phyloP scores from a whole-genome alignment of 1,140 invertebrate genomes.

The Drosophila orena region DNA sequence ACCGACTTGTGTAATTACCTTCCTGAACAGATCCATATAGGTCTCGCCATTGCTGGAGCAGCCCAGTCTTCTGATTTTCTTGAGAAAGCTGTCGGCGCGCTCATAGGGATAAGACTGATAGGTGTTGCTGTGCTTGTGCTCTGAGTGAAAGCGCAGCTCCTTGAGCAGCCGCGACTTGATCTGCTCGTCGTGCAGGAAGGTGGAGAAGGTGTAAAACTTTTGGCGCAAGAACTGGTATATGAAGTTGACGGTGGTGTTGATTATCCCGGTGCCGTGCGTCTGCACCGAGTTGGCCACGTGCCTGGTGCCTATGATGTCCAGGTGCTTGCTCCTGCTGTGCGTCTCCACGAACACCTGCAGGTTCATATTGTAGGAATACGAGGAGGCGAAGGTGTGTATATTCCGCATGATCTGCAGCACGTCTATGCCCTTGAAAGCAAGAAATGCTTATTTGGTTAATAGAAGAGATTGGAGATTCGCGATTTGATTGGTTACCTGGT shows the following conservation, averaged over 20 bases:
- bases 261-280: conserved; percentile 98
- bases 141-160: conserved; percentile 91
- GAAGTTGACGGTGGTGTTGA: conserved; percentile 98
- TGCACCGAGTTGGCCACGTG: conserved; percentile 99
- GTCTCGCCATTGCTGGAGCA: conserved; percentile 92
- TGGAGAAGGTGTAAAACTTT: conserved; percentile 97
- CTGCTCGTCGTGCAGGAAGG: conserved; percentile 99
- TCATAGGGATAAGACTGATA: conserved; percentile 92
- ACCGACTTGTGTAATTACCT: conserved; percentile 97
- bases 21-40: conserved; percentile 97
- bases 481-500: conserved; percentile 88
- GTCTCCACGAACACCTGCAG: conserved; percentile 98
- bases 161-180: conserved; percentile 98
- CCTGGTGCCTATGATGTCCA: conserved; percentile 98
- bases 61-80: conserved; percentile 95
- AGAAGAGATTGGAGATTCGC: not conserved
- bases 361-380: conserved; percentile 98
- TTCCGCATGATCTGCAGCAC: conserved; percentile 99
- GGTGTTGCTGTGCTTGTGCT: conserved; percentile 85
- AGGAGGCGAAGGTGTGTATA: conserved; percentile 97
- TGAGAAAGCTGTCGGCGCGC: conserved; percentile 97
- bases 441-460: not conserved
- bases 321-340: conserved; percentile 95
- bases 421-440: conserved; percentile 92
- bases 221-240: conserved; percentile 98